These are phyloP conservation scores for Agrotis segetum DNA, from an alignment of 2,888 invertebrate species.

Conservation along the genomic window DNA sequence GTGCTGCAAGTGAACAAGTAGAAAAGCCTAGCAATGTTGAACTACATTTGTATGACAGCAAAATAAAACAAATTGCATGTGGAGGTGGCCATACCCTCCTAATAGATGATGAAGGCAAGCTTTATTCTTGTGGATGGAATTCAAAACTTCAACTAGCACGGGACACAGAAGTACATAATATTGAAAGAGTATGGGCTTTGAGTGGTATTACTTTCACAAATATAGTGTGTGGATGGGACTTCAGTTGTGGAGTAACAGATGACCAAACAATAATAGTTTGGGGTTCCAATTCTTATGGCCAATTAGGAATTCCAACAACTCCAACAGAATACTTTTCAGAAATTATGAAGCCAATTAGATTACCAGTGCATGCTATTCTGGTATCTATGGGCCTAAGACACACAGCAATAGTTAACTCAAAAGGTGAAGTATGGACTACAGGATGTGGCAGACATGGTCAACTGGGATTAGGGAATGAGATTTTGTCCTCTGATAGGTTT, in stretches of 20 bases:
- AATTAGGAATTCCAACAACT: conserved; percentile 91
- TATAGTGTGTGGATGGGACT: conserved; percentile 96
- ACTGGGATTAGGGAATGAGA: conserved; percentile 90
- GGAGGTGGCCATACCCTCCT: conserved; percentile 95
- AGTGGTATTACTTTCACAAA: conserved; percentile 91
- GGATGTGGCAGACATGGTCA: conserved; percentile 93
- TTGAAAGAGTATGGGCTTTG: conserved; percentile 92
- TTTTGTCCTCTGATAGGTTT: conserved; percentile 82
- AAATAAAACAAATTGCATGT: conserved; percentile 92
- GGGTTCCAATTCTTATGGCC: conserved; percentile 96
- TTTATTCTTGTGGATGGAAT: conserved; percentile 95
- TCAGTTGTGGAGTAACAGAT: conserved; percentile 94
- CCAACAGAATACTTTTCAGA: conserved; percentile 86
- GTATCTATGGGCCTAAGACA: conserved; percentile 94
- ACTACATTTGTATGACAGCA: conserved; percentile 82
- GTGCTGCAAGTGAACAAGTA: conserved; percentile 92
- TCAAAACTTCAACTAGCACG: conserved; percentile 93
- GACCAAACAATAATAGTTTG: conserved; percentile 94
- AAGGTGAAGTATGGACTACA: conserved; percentile 92
- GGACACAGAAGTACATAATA: conserved; percentile 87
- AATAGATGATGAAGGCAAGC: conserved; percentile 92
- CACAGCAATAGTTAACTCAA: conserved; percentile 92
- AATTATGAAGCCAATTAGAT: conserved; percentile 78
- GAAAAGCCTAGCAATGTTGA: conserved; percentile 88
- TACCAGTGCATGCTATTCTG: conserved; percentile 88